Base-by-base conservation (phyloP, 2,888 invertebrate genomes). In the Hoplodrina ambigua region DNA sequence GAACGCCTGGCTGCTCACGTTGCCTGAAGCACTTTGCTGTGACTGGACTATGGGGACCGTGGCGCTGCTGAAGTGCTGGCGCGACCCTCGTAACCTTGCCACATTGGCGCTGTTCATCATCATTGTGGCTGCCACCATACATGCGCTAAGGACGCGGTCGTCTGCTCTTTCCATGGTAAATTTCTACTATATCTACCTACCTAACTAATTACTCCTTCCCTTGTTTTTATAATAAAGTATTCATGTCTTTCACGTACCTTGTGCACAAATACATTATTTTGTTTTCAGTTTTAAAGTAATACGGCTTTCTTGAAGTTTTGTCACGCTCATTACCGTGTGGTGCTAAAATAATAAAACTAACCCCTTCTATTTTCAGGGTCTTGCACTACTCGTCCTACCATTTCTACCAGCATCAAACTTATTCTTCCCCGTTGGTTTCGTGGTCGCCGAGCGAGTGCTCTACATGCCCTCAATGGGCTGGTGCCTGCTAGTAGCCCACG, bases 31-130 rank as follows among this genome's bases (percentile, higher is more conserved):
- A 84, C 96, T 99, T 68, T 99, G 99, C 95, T 99, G 99, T 93
- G 99, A 99, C 95, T 99, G 99, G 99, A 99, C 99, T 57, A 99
- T 99, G 99, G 99, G 98, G 64, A 99, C 99, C 10, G 97, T 99
- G 69, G 98, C 99, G 0, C 93, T 99, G 67, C 96, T 99, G 58
- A 97, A 97, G 83, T 97, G 98, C 50, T 96, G 98, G 90, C 88
- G 96, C 7, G 99, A 99, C 93, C 93, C 96, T 0, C 96, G 99
- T 54, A 99, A 99, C 94, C 81, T 99, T 58, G 97, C 97, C 19
- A 99, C 99, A 0, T 60, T 98, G 33, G 94, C 96, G 0, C 96
- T 98, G 53, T 98, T 97, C 84, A 90, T 95, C 0, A 96, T 96
- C 46, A 93, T 98, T 41, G 90, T 97, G 49, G 95, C 96, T 20